phyloP scores from a whole-genome alignment of 2,113 vertebrate species.

The Xiphorhynchus elegans region DNA sequence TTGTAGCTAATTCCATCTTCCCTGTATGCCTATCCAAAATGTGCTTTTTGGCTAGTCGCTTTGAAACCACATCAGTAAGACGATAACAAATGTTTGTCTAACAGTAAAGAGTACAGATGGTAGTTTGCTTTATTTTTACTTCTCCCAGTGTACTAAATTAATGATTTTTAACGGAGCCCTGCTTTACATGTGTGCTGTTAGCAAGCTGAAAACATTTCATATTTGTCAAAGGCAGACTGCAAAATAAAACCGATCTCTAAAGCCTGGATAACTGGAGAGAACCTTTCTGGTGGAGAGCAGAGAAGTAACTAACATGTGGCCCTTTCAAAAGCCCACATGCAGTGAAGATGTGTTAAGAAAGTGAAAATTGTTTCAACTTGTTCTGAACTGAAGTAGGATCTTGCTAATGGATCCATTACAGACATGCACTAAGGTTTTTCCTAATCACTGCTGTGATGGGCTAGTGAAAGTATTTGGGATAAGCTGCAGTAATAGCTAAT shows the following conservation, averaged over 20 bases:
- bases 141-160: neutral
- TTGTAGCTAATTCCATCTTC: neutral
- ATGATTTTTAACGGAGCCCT: neutral
- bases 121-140: neutral
- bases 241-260: neutral
- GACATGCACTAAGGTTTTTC: neutral
- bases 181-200: neutral
- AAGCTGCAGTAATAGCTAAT: conserved; percentile 27
- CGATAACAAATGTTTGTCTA: neutral
- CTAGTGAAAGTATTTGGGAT: neutral
- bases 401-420: conserved; percentile 26
- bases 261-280: neutral
- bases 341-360: conserved; percentile 27
- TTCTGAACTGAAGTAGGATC: neutral
- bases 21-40: neutral
- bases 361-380: conserved; percentile 48
- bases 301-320: neutral
- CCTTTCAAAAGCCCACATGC: conserved; percentile 10
- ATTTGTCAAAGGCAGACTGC: neutral
- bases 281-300: neutral
- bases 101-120: neutral
- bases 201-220: neutral
- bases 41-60: neutral
- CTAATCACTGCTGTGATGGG: neutral
- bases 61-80: neutral